Conservation (phyloP, 2,797 vertebrate species). For the Steatocranus sp. region DNA sequence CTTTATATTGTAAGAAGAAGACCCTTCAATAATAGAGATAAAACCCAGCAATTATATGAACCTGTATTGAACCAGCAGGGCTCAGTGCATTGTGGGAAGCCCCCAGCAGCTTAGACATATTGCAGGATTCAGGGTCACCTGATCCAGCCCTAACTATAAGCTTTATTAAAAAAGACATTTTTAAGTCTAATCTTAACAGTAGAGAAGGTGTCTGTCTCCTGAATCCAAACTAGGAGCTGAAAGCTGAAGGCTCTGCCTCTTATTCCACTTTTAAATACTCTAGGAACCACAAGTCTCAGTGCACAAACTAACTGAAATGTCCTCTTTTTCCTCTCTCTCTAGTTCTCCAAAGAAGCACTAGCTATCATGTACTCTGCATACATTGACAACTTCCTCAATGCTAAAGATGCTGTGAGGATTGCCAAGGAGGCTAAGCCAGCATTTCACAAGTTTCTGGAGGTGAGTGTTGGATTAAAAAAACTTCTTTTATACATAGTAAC, state of each 20-base stretch:
- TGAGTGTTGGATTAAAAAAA: conserved; percentile 48
- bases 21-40: neutral
- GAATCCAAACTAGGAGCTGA: neutral
- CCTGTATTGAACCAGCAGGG: neutral
- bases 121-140: neutral
- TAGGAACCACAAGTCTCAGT: neutral
- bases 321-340: neutral
- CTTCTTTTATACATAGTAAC: neutral
- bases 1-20: neutral
- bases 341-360: conserved; percentile 97
- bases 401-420: conserved; percentile 94
- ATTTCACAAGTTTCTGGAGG: conserved; percentile 98
- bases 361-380: conserved; percentile 96
- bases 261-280: neutral
- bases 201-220: neutral
- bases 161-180: neutral
- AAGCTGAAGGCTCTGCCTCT: neutral
- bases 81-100: neutral
- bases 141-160: neutral
- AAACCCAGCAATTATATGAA: neutral
- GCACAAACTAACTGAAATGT: neutral
- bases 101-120: neutral
- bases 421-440: conserved; percentile 95
- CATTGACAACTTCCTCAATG: conserved; percentile 97
- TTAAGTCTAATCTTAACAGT: neutral